These are phyloP conservation scores for Brachyptera putata DNA, from an alignment of 2,888 invertebrate genomes.

Conservation along the genomic window DNA sequence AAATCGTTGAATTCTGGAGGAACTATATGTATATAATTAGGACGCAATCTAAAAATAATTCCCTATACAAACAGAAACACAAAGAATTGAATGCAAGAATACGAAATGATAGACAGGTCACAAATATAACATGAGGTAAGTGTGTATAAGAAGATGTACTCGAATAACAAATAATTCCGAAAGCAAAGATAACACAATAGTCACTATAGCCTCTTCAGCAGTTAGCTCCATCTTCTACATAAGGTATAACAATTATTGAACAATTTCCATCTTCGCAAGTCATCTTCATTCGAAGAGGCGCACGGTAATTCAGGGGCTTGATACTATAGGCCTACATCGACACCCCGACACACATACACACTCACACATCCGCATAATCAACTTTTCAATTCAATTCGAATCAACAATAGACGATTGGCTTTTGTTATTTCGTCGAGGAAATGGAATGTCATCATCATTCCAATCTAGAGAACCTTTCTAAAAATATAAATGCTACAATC, in stretches of 20 bases:
- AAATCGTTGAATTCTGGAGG: too few relatives aligned
- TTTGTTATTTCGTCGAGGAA: conserved; percentile 14
- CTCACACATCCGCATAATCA: conserved; percentile 22
- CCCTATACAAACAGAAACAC: too few relatives aligned
- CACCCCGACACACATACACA: conserved; percentile 3
- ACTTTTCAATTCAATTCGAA: conserved; percentile 22
- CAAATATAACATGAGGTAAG: too few relatives aligned
- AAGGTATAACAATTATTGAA: conserved; percentile 19
- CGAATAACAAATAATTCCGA: conserved; percentile 14
- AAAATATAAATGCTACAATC: conserved; percentile 17
- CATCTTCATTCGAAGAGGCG: not conserved
- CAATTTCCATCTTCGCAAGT: conserved; percentile 6
- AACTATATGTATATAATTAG: too few relatives aligned
- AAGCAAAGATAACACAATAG: conserved; percentile 18
- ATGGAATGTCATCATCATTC: conserved; percentile 21
- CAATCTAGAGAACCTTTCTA: conserved; percentile 21
- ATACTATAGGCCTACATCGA: conserved; percentile 16
- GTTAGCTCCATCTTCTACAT: conserved; percentile 15
- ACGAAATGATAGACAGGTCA: too few relatives aligned
- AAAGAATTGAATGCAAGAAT: too few relatives aligned
- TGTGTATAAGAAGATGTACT: too few relatives aligned
- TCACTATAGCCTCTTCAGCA: conserved; percentile 18
- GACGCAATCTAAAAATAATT: too few relatives aligned
- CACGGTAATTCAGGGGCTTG: conserved; percentile 17
- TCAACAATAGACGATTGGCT: conserved; percentile 21